phyloP scores from a whole-genome alignment of 2,888 invertebrate genomes.

The Seira musarum region DNA sequence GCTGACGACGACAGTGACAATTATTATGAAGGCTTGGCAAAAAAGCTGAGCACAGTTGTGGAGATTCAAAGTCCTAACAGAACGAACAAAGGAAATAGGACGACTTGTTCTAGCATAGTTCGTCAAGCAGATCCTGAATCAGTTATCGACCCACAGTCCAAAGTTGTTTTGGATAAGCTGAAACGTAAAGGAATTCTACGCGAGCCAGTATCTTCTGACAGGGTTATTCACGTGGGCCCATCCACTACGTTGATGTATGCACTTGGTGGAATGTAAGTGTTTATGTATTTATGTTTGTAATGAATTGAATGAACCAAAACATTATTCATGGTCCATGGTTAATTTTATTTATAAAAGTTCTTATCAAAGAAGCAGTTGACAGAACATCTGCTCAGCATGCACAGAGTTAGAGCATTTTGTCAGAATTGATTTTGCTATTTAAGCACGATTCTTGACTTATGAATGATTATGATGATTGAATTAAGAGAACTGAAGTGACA shows the following conservation, averaged over 20 bases:
- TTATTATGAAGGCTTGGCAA: conserved; percentile 50
- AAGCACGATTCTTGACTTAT: too few relatives aligned
- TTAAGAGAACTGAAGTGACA: too few relatives aligned
- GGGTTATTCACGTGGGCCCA: conserved; percentile 29
- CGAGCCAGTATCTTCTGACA: conserved; percentile 5
- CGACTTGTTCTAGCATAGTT: conserved; percentile 17
- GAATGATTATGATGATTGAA: too few relatives aligned
- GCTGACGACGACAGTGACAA: conserved; percentile 48
- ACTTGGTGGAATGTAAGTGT: conserved; percentile 73
- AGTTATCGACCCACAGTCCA: conserved; percentile 37
- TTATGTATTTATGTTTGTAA: too few relatives aligned
- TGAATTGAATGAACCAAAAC: not conserved
- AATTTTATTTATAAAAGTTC: too few relatives aligned
- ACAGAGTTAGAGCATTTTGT: not conserved
- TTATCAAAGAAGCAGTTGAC: too few relatives aligned
- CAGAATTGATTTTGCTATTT: not conserved
- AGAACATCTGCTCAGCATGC: too few relatives aligned
- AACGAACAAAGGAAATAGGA: conserved; percentile 43
- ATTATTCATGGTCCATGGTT: not conserved
- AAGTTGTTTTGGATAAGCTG: conserved; percentile 36
- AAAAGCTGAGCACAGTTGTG: conserved; percentile 52
- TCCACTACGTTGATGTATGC: conserved; percentile 73
- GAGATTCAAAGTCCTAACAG: conserved; percentile 31
- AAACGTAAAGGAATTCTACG: conserved; percentile 39
- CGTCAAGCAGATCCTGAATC: not conserved